A percentile compares a stretch with the other conserved stretches of the same genome.
Evolutionary conservation across 2,888 invertebrate species (phyloP).

Genomic region (Amphipoea oculea): DNA sequence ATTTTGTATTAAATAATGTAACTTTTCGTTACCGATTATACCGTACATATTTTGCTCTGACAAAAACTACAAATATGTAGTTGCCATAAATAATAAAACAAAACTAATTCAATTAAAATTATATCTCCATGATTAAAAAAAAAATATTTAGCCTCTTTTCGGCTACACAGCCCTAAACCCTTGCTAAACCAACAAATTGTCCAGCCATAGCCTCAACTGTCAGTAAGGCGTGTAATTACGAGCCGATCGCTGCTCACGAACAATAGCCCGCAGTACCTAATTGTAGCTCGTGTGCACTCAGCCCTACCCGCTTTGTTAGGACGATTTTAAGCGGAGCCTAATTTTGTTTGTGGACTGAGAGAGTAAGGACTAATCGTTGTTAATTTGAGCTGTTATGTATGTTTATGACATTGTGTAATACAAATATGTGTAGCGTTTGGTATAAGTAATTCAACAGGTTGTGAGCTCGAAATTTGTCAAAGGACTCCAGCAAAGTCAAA

Average conservation of each 20-base stretch:
- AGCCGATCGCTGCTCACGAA: conserved; percentile 66
- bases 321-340: conserved; percentile 36
- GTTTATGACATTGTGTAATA: neutral
- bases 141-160: neutral
- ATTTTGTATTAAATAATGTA: neutral
- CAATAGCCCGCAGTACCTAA: conserved; percentile 66
- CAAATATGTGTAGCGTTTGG: neutral
- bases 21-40: neutral
- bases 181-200: conserved; percentile 55
- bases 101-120: neutral
- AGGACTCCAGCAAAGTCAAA: neutral
- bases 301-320: conserved; percentile 68
- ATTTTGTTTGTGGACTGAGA: conserved; percentile 41
- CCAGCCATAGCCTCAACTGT: conserved; percentile 55
- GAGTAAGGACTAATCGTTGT: conserved; percentile 32
- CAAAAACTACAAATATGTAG: neutral
- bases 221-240: conserved; percentile 76
- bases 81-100: neutral
- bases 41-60: neutral
- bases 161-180: conserved; percentile 27
- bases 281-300: conserved; percentile 71
- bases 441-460: conserved; percentile 5
- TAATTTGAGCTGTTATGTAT: conserved; percentile 32
- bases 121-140: no score
- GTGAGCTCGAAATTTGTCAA: neutral